Evolutionary conservation across 2,888 invertebrate species (phyloP).

Genomic region (Cantharis rufa): DNA sequence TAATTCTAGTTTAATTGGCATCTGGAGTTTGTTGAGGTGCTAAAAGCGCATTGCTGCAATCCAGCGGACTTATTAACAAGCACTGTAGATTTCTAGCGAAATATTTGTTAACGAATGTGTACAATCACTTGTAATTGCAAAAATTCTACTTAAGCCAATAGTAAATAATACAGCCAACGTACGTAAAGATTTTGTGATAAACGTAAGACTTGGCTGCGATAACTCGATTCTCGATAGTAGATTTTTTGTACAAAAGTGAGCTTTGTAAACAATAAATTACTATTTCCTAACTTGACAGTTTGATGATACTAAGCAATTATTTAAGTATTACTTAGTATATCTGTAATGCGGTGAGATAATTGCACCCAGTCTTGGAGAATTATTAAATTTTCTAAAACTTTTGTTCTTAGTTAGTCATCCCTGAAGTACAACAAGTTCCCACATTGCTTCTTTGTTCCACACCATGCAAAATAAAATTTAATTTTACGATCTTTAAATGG

Average conservation of each 20-base stretch:
- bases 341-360: neutral
- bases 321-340: neutral
- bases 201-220: neutral
- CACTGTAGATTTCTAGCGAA: slow-evolving; percentile 16
- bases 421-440: neutral
- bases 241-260: neutral
- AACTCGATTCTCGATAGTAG: neutral
- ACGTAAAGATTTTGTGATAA: neutral
- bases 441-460: neutral
- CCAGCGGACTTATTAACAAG: slow-evolving; percentile 1
- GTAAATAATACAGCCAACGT: neutral
- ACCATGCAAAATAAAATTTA: neutral
- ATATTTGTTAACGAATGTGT: slow-evolving; percentile 20
- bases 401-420: neutral
- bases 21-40: slow-evolving; percentile 18
- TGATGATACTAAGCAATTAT: neutral
- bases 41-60: slow-evolving; percentile 15
- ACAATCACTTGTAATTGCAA: slow-evolving; percentile 13
- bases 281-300: neutral
- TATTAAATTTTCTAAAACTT: neutral
- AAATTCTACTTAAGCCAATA: neutral
- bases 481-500: no score
- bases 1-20: slow-evolving; percentile 28
- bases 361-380: neutral
- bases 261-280: neutral